Evolutionary conservation across 2,797 vertebrate genomes (phyloP).

Genomic region (Pangasius larnaudii): DNA sequence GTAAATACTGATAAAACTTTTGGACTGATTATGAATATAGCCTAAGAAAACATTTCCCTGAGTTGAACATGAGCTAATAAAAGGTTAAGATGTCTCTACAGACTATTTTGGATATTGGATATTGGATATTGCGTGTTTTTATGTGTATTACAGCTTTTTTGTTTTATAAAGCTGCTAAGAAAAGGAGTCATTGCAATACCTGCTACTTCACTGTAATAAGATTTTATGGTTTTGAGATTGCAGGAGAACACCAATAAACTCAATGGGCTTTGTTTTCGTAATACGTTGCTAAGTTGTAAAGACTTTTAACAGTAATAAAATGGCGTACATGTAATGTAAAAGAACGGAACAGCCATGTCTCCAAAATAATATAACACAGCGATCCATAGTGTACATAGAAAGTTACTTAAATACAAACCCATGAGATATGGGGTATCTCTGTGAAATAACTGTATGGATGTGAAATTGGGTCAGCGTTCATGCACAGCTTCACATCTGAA

Average conservation of each 20-base stretch:
- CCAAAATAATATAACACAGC: no score
- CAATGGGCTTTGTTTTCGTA: not conserved
- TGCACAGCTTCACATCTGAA: no score
- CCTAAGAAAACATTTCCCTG: not conserved
- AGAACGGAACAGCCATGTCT: no score
- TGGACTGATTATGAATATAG: not conserved
- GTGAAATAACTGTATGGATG: no score
- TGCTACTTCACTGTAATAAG: not conserved
- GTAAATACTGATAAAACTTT: no score
- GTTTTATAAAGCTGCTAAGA: not conserved
- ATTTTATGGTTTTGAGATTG: not conserved
- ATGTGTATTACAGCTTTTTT: not conserved
- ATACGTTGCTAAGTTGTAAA: not conserved
- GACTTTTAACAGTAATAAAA: not conserved
- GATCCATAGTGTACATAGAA: not conserved
- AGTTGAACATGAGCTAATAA: not conserved
- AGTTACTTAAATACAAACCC: not conserved
- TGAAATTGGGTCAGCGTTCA: no score
- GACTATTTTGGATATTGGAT: not conserved
- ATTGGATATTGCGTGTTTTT: not conserved
- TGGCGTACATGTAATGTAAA: not conserved
- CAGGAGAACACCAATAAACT: not conserved
- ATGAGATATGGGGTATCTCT: not conserved
- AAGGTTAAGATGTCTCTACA: not conserved
- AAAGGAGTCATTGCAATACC: not conserved